Evolutionary conservation across 1,140 invertebrate genomes (phyloP).

Genomic region (Cepaea nemoralis): DNA sequence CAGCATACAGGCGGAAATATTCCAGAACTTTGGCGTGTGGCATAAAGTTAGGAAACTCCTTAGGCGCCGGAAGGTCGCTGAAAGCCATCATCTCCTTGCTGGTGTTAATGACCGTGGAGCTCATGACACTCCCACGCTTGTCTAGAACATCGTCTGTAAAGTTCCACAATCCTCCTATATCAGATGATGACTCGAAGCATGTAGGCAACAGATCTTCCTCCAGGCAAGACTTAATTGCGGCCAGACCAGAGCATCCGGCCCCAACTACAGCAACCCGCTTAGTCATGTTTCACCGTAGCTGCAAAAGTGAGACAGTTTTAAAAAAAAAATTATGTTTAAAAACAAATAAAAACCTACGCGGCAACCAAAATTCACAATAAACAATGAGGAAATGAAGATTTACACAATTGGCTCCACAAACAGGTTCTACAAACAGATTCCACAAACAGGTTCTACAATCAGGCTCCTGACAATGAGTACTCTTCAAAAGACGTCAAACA

Average conservation of each 20-base stretch:
- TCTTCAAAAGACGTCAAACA: too few relatives aligned
- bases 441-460: too few relatives aligned
- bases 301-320: too few relatives aligned
- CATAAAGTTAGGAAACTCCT: slow-evolving; percentile 73
- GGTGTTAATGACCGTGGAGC: slow-evolving; percentile 71
- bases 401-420: too few relatives aligned
- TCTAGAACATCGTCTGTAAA: slow-evolving; percentile 52
- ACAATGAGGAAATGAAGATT: too few relatives aligned
- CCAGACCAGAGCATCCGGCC: slow-evolving; percentile 25
- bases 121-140: slow-evolving; percentile 61
- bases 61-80: slow-evolving; percentile 74
- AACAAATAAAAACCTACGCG: too few relatives aligned
- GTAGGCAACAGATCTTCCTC: slow-evolving; percentile 69
- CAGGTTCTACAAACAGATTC: too few relatives aligned
- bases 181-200: slow-evolving; percentile 69
- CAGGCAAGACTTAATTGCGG: slow-evolving; percentile 54
- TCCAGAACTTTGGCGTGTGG: slow-evolving; percentile 70
- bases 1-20: slow-evolving; percentile 71
- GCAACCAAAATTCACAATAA: too few relatives aligned
- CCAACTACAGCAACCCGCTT: slow-evolving; percentile 30
- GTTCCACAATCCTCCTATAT: slow-evolving; percentile 66
- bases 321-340: too few relatives aligned
- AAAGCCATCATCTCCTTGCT: slow-evolving; percentile 75
- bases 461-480: too few relatives aligned
- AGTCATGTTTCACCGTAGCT: too few relatives aligned